These are phyloP conservation scores for Fulmarus glacialis DNA, from an alignment of 2,113 vertebrate genomes.

Conservation along the genomic window DNA sequence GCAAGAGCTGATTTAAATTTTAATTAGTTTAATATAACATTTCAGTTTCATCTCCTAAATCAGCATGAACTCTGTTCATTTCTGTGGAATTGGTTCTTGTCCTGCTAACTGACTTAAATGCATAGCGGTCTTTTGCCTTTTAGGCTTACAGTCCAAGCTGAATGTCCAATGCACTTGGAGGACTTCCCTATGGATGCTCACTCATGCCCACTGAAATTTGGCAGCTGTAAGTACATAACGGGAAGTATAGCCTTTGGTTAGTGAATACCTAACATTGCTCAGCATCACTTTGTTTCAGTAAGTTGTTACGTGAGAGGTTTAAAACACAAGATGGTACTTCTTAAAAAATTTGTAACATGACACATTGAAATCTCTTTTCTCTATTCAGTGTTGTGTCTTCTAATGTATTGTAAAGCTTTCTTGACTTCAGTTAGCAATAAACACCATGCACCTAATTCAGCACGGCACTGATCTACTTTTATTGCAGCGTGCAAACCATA, in stretches of 20 bases:
- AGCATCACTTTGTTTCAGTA: not conserved
- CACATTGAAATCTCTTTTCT: not conserved
- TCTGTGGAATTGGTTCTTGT: slow-evolving; percentile 41
- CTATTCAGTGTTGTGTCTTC: not conserved
- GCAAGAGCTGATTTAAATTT: slow-evolving; percentile 16
- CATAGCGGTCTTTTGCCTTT: slow-evolving; percentile 63
- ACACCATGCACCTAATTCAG: not conserved
- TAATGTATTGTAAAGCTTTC: not conserved
- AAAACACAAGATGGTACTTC: not conserved
- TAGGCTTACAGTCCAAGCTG: slow-evolving; percentile 98
- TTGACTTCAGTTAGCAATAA: not conserved
- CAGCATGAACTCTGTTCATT: not conserved
- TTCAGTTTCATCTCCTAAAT: not conserved
- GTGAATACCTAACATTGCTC: not conserved
- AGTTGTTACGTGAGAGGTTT: not conserved
- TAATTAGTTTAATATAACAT: slow-evolving; percentile 28
- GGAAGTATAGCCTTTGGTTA: not conserved
- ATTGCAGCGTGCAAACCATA: not conserved
- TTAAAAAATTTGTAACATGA: not conserved
- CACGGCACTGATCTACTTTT: not conserved
- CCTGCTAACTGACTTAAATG: slow-evolving; percentile 50
- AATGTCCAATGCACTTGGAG: slow-evolving; percentile 99
- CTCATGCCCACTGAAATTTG: slow-evolving; percentile 97
- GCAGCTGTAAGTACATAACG: slow-evolving; percentile 93
- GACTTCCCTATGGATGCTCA: slow-evolving; percentile 99